These are phyloP conservation scores for Coregonus suidteri DNA, from an alignment of 2,797 vertebrate species.

Conservation along the genomic window DNA sequence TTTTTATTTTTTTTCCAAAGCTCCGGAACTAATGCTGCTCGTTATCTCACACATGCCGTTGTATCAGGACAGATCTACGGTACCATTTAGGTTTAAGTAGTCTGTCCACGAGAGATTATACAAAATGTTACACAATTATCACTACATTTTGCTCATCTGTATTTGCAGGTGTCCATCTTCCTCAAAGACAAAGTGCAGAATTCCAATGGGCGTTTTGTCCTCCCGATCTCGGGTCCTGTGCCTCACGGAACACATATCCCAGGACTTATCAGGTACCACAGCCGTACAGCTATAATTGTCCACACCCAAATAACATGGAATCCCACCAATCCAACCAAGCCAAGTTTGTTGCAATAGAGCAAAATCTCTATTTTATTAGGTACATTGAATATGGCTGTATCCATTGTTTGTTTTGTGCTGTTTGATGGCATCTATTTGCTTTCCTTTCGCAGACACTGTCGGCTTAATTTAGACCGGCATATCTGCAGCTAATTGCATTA, in stretches of 20 bases:
- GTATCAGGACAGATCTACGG: no score
- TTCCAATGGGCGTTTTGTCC: slow-evolving; percentile 94
- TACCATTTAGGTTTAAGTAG: neutral
- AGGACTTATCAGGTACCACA: slow-evolving; percentile 87
- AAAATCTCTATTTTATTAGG: neutral
- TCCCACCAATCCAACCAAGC: neutral
- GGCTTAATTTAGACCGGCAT: slow-evolving; percentile 38
- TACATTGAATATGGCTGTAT: neutral
- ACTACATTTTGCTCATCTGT: slow-evolving; percentile 10
- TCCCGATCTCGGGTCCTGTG: slow-evolving; percentile 89
- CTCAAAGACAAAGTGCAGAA: slow-evolving; percentile 98
- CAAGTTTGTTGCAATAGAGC: neutral
- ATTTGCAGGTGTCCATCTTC: slow-evolving; percentile 92
- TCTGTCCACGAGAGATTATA: neutral
- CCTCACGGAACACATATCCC: slow-evolving; percentile 90
- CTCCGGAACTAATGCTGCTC: no score
- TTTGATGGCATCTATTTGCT: neutral
- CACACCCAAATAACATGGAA: neutral
- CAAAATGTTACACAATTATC: neutral
- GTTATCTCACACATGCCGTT: no score
- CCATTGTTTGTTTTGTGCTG: neutral
- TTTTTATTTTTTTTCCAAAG: no score
- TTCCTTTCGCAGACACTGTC: slow-evolving; percentile 13
- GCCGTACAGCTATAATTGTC: neutral
- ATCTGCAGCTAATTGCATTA: slow-evolving; percentile 68